A percentile compares a stretch with the other conserved stretches of the same genome.
Conservation (phyloP, 2,113 vertebrate genomes). For the Takifugu bimaculatus region DNA sequence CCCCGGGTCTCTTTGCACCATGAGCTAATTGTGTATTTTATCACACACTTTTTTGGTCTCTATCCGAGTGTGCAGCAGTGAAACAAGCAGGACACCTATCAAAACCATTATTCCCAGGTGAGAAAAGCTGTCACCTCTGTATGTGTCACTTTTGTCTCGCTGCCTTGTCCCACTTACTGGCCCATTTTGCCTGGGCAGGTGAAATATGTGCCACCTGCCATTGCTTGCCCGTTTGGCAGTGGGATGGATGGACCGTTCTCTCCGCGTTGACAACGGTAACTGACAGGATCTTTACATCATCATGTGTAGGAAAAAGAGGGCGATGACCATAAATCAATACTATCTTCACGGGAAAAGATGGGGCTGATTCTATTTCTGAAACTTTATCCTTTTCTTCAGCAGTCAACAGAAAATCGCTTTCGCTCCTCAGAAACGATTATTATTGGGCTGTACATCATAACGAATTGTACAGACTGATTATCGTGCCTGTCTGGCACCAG, state of each 20-base stretch:
- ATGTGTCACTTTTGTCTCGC: conserved; percentile 79
- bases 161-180: conserved; percentile 71
- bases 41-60: conserved; percentile 62
- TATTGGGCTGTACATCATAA: not conserved
- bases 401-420: not conserved
- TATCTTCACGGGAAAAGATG: conserved; percentile 56
- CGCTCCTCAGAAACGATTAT: not conserved
- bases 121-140: conserved; percentile 94
- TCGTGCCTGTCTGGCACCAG: conserved; percentile 3
- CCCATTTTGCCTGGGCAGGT: conserved; percentile 88
- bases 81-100: conserved; percentile 84
- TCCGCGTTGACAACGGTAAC: conserved; percentile 55
- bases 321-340: conserved; percentile 68
- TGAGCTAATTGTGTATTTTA: conserved; percentile 73
- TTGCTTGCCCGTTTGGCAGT: conserved; percentile 78
- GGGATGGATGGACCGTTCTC: conserved; percentile 65
- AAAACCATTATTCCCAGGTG: conserved; percentile 95
- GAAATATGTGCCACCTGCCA: conserved; percentile 88
- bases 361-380: conserved; percentile 56
- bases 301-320: conserved; percentile 46
- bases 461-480: conserved; percentile 13
- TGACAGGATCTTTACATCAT: conserved; percentile 73
- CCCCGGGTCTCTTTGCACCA: conserved; percentile 48
- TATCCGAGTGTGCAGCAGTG: conserved; percentile 52
- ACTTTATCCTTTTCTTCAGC: conserved; percentile 41